Conservation (phyloP, 2,113 vertebrate genomes). For the Spizaetus ornatus region DNA sequence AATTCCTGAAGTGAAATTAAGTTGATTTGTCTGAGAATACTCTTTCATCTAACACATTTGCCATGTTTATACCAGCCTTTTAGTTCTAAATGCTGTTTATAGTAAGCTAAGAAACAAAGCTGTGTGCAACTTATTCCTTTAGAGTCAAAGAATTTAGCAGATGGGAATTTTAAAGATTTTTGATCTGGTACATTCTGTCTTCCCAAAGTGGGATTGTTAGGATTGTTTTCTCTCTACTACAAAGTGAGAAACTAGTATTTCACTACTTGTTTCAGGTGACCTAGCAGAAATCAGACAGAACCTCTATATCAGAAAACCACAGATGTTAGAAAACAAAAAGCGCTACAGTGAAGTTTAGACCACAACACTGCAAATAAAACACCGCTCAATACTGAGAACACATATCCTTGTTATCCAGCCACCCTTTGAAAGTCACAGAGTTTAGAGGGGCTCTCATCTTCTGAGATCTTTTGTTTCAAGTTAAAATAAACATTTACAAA, state of each 20-base stretch:
- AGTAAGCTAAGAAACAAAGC: neutral
- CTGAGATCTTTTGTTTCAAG: neutral
- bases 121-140: neutral
- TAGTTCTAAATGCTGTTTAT: neutral
- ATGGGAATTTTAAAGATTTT: neutral
- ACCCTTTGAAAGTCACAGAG: neutral
- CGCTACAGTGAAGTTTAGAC: neutral
- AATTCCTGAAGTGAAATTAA: neutral
- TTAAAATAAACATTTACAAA: neutral
- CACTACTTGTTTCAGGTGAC: neutral
- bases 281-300: neutral
- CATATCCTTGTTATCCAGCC: neutral
- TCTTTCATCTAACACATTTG: neutral
- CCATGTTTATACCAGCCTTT: neutral
- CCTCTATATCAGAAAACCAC: neutral
- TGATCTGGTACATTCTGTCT: neutral
- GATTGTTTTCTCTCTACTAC: neutral
- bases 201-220: neutral
- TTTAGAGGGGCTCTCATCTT: neutral
- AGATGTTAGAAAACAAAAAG: neutral
- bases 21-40: neutral
- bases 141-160: neutral
- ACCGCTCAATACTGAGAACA: neutral
- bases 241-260: neutral
- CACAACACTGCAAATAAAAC: neutral